A percentile compares a stretch with the other conserved stretches of the same genome.
These are phyloP conservation scores for Nibea coibor DNA, from an alignment of 2,113 vertebrate genomes.

Conservation along the genomic window DNA sequence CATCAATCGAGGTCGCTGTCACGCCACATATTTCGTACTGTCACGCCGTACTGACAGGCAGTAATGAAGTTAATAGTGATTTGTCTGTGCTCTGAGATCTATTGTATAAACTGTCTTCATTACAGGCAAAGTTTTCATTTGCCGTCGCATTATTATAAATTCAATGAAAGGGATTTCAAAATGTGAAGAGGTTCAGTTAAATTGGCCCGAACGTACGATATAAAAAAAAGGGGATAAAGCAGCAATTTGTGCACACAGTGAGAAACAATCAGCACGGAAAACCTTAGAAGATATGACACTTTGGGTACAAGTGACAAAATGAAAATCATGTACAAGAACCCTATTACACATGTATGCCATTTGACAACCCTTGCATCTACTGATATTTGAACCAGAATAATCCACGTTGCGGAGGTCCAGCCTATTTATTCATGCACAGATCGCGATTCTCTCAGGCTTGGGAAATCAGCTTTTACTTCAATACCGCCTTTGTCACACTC, in stretches of 20 bases:
- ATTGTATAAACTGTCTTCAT: constrained; percentile 47
- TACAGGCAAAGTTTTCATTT: constrained; percentile 53
- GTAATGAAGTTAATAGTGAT: constrained; percentile 54
- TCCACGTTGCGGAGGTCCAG: constrained; percentile 78
- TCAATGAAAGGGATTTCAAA: constrained; percentile 56
- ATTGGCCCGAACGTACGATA: constrained; percentile 61
- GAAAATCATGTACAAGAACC: constrained; percentile 73
- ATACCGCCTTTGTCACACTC: constrained; percentile 72
- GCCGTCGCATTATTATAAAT: constrained; percentile 54
- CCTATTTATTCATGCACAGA: constrained; percentile 83
- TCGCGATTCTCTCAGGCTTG: constrained; percentile 74
- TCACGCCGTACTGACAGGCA: constrained; percentile 41
- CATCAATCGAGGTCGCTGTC: constrained; percentile 42
- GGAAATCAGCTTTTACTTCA: constrained; percentile 80
- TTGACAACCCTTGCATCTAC: constrained; percentile 77
- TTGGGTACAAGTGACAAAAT: constrained; percentile 68
- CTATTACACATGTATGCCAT: constrained; percentile 72
- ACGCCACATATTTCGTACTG: constrained; percentile 12
- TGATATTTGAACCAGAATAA: constrained; percentile 84
- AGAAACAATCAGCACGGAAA: constrained; percentile 65
- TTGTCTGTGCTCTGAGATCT: constrained; percentile 27
- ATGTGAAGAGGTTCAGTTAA: constrained; percentile 57
- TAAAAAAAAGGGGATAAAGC: constrained; percentile 36
- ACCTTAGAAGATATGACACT: constrained; percentile 71
- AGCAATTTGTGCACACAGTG: constrained; percentile 67